phyloP scores from a whole-genome alignment of 2,888 invertebrate genomes.

The Drosophila atroscutellata region DNA sequence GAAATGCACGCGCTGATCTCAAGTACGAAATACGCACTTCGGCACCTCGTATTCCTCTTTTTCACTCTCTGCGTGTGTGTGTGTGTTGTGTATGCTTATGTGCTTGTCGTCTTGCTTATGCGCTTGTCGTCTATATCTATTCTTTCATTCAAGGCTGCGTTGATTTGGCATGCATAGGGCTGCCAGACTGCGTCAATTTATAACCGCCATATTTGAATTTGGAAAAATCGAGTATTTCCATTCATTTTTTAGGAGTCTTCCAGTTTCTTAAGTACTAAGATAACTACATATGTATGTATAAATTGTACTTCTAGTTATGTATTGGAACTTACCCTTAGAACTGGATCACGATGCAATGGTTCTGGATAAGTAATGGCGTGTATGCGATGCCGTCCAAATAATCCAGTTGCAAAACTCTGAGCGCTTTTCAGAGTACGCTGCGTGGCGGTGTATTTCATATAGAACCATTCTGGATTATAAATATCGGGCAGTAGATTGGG shows the following conservation, averaged over 20 bases:
- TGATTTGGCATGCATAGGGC: neutral
- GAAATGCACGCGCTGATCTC: constrained; percentile 42
- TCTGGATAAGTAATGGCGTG: constrained; percentile 88
- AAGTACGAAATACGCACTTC: constrained; percentile 38
- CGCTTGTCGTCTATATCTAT: constrained; percentile 10
- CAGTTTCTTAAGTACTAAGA: neutral
- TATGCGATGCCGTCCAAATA: constrained; percentile 89
- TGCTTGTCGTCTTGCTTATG: constrained; percentile 12
- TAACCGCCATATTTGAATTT: constrained; percentile 18
- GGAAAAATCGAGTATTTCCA: neutral
- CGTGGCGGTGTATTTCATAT: constrained; percentile 92
- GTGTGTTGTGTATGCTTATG: constrained; percentile 10
- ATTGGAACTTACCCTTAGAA: constrained; percentile 87
- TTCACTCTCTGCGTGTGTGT: constrained; percentile 23
- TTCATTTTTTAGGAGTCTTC: neutral
- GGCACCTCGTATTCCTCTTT: constrained; percentile 21
- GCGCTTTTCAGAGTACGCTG: constrained; percentile 92
- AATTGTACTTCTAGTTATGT: neutral
- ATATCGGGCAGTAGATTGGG: constrained; percentile 87
- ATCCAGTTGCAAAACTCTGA: constrained; percentile 89
- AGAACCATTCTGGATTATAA: constrained; percentile 85
- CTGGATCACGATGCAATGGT: constrained; percentile 88
- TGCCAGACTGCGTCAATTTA: constrained; percentile 13
- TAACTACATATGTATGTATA: neutral
- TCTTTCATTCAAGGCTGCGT: constrained; percentile 1